Conservation (phyloP, 2,113 vertebrate genomes). For the Lophius piscatorius region DNA sequence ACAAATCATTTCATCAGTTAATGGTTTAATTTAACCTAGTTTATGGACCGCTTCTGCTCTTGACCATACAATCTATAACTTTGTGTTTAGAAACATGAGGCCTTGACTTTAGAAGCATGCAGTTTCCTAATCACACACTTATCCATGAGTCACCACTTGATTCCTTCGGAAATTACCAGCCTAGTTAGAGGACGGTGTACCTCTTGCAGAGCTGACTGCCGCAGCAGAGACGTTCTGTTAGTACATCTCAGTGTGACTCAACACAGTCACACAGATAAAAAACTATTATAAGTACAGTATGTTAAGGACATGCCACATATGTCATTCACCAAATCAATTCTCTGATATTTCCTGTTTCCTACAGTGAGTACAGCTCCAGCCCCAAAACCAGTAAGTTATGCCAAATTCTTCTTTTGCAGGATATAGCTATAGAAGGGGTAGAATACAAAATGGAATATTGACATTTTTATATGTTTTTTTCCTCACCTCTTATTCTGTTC, state of each 20-base stretch:
- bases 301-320: constrained; percentile 18
- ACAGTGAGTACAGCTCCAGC: constrained; percentile 96
- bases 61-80: too few species aligned
- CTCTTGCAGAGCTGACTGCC: constrained; percentile 19
- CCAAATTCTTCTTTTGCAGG: neutral
- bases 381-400: constrained; percentile 89
- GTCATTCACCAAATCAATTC: constrained; percentile 20
- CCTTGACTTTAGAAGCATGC: constrained; percentile 14
- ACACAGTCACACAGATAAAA: constrained; percentile 19
- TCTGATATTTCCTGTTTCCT: constrained; percentile 40
- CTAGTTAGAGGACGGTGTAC: constrained; percentile 37
- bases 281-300: constrained; percentile 52
- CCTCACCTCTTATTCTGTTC: neutral
- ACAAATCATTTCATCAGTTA: neutral
- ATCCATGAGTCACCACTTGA: constrained; percentile 58
- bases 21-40: neutral
- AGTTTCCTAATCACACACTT: constrained; percentile 32
- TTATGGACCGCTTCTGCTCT: neutral
- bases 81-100: constrained; percentile 5
- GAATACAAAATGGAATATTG: too few species aligned
- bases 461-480: too few species aligned
- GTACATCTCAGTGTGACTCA: constrained; percentile 51
- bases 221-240: constrained; percentile 38
- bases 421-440: constrained; percentile 1
- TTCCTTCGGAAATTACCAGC: constrained; percentile 55